Percentiles rank a stretch among this genome's conserved stretches.
These are phyloP conservation scores for Ommatoiulus sabulosus DNA, from an alignment of 2,888 invertebrate genomes.

Conservation along the genomic window DNA sequence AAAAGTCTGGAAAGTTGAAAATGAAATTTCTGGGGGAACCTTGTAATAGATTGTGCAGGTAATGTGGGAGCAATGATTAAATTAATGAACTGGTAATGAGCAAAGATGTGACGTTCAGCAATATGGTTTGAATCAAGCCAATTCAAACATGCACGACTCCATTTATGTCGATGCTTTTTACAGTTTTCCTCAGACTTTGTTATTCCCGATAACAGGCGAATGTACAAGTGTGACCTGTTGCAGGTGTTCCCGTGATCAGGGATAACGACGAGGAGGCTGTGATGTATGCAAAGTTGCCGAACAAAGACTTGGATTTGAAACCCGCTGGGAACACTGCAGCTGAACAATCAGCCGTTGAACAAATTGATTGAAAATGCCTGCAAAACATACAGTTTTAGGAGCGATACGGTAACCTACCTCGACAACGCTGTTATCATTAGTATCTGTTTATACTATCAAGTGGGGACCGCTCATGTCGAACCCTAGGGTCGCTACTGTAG, in stretches of 20 bases:
- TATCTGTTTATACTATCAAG: no score
- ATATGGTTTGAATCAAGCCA: neutral
- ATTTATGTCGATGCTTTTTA: neutral
- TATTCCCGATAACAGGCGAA: neutral
- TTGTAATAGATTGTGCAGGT: neutral
- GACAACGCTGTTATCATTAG: neutral
- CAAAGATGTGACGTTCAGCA: neutral
- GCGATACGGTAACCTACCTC: neutral
- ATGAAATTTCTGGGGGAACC: no score
- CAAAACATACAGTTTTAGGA: neutral
- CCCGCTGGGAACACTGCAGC: neutral
- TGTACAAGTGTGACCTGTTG: neutral
- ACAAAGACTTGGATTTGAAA: neutral
- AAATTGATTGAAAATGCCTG: neutral
- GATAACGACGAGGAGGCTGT: conserved; percentile 51
- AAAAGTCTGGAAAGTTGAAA: no score
- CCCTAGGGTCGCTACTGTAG: no score
- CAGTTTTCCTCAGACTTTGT: no score
- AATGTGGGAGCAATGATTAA: neutral
- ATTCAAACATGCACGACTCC: neutral
- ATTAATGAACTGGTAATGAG: neutral
- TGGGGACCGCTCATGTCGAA: no score
- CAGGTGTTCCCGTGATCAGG: conserved; percentile 54
- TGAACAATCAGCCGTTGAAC: neutral
- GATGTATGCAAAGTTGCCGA: neutral